Evolutionary conservation across 2,888 invertebrate species (phyloP).

Genomic region (Tetragonisca angustula): DNA sequence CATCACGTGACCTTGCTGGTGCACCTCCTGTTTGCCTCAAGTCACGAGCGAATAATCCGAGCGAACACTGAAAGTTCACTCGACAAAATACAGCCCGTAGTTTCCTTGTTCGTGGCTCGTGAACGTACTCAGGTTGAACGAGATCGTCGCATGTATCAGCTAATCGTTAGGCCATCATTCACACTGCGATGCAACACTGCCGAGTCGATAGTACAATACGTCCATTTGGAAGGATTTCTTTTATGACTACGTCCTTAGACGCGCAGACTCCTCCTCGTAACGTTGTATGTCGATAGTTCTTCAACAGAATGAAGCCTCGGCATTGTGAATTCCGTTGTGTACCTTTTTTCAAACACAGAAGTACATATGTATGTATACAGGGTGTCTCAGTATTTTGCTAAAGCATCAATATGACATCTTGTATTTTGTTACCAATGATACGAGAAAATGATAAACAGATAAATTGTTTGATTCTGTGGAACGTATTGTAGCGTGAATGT

Average conservation of each 20-base stretch:
- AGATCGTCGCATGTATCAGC: background rate
- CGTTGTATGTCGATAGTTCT: conserved; percentile 34
- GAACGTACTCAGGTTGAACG: background rate
- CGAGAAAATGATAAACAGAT: no score
- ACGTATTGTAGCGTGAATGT: no score
- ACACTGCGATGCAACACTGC: background rate
- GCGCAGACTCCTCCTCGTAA: conserved; percentile 1
- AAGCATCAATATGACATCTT: background rate
- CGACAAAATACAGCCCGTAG: background rate
- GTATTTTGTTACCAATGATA: no score
- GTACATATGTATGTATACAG: background rate
- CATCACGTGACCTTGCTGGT: conserved; percentile 63
- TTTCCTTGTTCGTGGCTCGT: no score
- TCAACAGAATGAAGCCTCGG: background rate
- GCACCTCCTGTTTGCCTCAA: conserved; percentile 42
- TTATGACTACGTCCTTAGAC: conserved; percentile 23
- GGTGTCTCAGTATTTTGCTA: background rate
- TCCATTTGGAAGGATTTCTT: conserved; percentile 3
- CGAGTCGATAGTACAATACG: conserved; percentile 15
- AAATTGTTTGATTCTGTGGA: no score
- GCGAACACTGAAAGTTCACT: background rate
- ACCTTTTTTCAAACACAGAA: background rate
- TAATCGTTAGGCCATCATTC: background rate
- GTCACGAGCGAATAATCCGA: conserved; percentile 30
- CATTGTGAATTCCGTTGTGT: conserved; percentile 7